Conservation (phyloP, 1,140 invertebrate species). For the Drosophila tropicalis region DNA sequence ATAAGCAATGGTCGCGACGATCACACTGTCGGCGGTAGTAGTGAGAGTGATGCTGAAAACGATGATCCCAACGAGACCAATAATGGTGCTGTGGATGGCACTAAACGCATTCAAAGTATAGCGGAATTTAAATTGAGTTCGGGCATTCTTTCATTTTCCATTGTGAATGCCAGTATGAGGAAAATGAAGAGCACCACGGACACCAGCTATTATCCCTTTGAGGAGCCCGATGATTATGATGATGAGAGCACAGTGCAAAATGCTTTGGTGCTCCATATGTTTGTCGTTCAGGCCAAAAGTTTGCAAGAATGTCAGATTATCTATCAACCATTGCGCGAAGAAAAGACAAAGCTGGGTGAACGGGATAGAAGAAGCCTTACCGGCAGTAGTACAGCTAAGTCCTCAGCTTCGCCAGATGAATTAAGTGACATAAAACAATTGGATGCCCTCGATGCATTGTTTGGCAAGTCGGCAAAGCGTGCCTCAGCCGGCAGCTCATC, state of each 20-base stretch:
- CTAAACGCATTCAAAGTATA: conserved; percentile 85
- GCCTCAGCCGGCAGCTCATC: conserved; percentile 44
- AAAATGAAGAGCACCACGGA: conserved; percentile 84
- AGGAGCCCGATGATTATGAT: conserved; percentile 83
- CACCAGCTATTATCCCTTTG: conserved; percentile 74
- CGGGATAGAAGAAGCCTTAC: conserved; percentile 57
- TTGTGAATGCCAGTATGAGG: conserved; percentile 89
- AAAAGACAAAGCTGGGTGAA: conserved; percentile 40
- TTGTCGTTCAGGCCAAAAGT: conserved; percentile 94
- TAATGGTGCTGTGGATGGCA: conserved; percentile 9
- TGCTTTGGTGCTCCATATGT: conserved; percentile 88
- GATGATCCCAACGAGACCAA: conserved; percentile 26
- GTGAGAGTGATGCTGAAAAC: conserved; percentile 44
- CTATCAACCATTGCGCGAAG: conserved; percentile 86
- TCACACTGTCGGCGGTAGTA: conserved; percentile 32
- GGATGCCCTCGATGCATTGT: conserved; percentile 53
- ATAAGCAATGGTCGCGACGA: conserved; percentile 83
- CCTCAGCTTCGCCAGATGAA: conserved; percentile 53
- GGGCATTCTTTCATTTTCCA: conserved; percentile 93
- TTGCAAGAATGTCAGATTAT: conserved; percentile 93
- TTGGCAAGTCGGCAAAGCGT: conserved; percentile 55
- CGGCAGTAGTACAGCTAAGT: conserved; percentile 43
- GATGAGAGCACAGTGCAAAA: conserved; percentile 75
- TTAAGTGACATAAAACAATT: conserved; percentile 53
- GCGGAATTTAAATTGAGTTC: conserved; percentile 93